Evolutionary conservation across 1,140 invertebrate species (phyloP).

Genomic region (Steinernema khuongi): DNA sequence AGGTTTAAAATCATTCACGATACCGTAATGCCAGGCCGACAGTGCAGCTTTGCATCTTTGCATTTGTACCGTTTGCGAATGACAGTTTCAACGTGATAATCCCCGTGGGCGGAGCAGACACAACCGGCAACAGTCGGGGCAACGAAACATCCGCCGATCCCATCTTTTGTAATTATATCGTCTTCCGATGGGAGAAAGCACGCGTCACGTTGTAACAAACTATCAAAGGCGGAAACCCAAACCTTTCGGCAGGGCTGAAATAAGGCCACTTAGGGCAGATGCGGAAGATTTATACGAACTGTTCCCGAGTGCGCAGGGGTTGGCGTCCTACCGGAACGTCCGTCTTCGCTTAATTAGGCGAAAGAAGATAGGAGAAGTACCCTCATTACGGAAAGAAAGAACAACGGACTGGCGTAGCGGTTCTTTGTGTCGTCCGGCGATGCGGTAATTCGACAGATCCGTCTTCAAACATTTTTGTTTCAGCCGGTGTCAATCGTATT

Average conservation of each 20-base stretch:
- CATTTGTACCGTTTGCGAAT: neutral
- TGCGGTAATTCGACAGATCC: neutral
- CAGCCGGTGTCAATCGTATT: slow-evolving; percentile 3
- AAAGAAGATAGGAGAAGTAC: neutral
- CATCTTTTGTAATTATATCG: slow-evolving; percentile 11
- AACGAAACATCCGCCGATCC: neutral
- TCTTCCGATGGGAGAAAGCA: neutral
- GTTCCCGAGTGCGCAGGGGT: neutral
- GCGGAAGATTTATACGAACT: neutral
- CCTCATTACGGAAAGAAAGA: neutral
- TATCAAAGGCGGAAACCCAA: neutral
- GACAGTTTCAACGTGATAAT: neutral
- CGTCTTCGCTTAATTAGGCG: neutral
- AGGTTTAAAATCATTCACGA: too few relatives aligned
- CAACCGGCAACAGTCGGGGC: neutral
- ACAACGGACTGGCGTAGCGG: neutral
- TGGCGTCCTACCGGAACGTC: neutral
- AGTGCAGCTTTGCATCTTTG: neutral
- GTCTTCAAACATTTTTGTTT: slow-evolving; percentile 8
- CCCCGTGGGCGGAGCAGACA: neutral
- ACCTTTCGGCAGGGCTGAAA: neutral
- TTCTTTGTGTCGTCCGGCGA: neutral
- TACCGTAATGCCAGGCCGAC: neutral
- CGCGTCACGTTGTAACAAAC: neutral
- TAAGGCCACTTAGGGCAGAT: neutral